phyloP scores from a whole-genome alignment of 2,888 invertebrate genomes.

The Dasypolia templi region DNA sequence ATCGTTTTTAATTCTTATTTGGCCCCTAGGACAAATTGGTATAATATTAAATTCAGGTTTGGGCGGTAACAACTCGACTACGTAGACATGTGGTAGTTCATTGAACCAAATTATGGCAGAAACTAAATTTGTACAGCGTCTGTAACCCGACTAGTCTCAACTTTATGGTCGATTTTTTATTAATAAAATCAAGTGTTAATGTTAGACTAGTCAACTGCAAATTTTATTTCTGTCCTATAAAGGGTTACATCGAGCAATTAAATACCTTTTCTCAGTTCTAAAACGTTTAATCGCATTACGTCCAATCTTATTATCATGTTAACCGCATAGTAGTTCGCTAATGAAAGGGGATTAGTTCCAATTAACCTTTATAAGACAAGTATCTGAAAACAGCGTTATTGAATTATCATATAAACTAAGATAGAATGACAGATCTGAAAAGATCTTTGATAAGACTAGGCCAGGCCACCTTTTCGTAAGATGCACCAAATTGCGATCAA shows the following conservation, averaged over 20 bases:
- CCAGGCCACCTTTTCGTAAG: background rate
- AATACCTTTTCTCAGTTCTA: background rate
- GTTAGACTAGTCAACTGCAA: too few species aligned
- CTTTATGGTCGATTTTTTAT: too few species aligned
- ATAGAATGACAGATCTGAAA: conserved; percentile 21
- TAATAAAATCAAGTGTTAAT: too few species aligned
- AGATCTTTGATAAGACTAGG: conserved; percentile 1
- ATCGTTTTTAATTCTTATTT: background rate
- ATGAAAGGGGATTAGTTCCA: conserved; percentile 36
- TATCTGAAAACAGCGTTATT: conserved; percentile 21
- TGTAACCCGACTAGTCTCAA: too few species aligned
- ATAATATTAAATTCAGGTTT: background rate
- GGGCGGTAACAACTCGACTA: background rate
- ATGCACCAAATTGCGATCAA: conserved; percentile 2
- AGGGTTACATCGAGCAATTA: background rate
- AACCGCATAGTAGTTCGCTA: conserved; percentile 5
- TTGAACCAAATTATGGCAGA: too few species aligned
- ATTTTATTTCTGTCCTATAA: too few species aligned
- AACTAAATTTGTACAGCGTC: too few species aligned
- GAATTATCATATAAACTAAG: conserved; percentile 37
- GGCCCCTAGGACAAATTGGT: background rate
- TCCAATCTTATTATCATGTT: conserved; percentile 11
- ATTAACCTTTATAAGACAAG: conserved; percentile 35
- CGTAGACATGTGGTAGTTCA: background rate
- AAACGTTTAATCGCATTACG: conserved; percentile 14